Conservation (phyloP, 53 echinoderm and acorn worm genomes). For the Henricia sp. region DNA sequence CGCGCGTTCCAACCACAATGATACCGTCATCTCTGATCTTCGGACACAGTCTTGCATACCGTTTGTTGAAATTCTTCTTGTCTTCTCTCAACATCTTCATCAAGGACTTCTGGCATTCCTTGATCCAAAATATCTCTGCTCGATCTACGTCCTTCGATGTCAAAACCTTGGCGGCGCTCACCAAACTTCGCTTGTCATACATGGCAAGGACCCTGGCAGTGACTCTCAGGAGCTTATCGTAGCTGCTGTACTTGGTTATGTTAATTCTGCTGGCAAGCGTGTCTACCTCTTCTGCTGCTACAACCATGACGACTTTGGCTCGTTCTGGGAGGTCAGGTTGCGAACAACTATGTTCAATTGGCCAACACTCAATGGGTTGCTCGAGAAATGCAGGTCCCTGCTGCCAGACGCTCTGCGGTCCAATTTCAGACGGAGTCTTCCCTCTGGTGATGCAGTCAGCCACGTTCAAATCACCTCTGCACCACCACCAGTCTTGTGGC, state of each 20-base stretch:
- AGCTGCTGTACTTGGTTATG: too few relatives aligned
- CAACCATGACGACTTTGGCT: conserved; percentile 3
- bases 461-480: conserved; percentile 27
- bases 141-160: too few relatives aligned
- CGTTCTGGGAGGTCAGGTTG: conserved; percentile 7
- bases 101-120: too few relatives aligned
- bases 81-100: too few relatives aligned
- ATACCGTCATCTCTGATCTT: too few relatives aligned
- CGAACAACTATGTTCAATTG: conserved; percentile 36
- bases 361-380: conserved; percentile 27
- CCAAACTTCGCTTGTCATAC: too few relatives aligned
- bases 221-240: conserved; percentile 9
- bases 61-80: too few relatives aligned
- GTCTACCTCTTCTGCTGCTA: neutral
- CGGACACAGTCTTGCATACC: too few relatives aligned
- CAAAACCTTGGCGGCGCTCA: too few relatives aligned
- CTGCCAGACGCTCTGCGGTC: conserved; percentile 35
- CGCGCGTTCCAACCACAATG: too few relatives aligned
- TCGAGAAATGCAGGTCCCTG: conserved; percentile 48
- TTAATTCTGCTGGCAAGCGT: conserved; percentile 13
- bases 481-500: conserved; percentile 60
- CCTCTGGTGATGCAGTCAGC: conserved; percentile 63
- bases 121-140: too few relatives aligned
- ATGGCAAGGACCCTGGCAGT: too few relatives aligned
- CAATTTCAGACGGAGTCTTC: conserved; percentile 13